phyloP scores from a whole-genome alignment of 2,113 vertebrate genomes.

The Falco punctatus region DNA sequence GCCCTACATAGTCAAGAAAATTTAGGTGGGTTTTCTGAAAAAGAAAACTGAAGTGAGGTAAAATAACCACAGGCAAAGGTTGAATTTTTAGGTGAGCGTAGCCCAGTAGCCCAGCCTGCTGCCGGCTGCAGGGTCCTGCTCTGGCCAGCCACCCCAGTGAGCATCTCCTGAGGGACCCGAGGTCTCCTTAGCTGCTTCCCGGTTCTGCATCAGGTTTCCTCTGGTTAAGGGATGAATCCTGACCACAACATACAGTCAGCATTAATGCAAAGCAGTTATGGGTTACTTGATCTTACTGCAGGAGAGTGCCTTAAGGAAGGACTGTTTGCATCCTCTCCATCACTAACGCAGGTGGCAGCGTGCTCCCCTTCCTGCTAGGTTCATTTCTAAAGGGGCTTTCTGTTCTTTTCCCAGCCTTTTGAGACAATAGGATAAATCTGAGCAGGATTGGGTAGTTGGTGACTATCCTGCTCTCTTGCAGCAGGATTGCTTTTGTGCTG shows the following conservation, averaged over 20 bases:
- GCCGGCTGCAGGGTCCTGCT: not conserved
- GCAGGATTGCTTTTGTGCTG: not conserved
- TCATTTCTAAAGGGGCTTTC: not conserved
- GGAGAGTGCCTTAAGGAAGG: not conserved
- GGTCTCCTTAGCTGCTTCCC: not conserved
- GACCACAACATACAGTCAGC: not conserved
- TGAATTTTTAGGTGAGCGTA: not conserved
- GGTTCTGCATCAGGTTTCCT: not conserved
- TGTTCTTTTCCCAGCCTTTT: not conserved
- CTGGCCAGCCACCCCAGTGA: not conserved
- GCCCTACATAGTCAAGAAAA: not conserved
- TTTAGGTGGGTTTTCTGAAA: not conserved
- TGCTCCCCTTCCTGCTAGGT: not conserved
- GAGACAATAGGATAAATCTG: not conserved
- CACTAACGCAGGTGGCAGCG: not conserved
- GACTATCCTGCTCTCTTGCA: not conserved
- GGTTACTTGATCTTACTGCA: not conserved
- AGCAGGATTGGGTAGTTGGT: not conserved
- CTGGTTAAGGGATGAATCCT: not conserved
- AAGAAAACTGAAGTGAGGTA: not conserved
- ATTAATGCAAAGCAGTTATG: not conserved
- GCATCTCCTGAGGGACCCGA: not conserved
- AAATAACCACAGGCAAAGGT: not conserved
- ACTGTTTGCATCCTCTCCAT: not conserved
- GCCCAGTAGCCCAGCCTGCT: not conserved